Conservation (phyloP, 2,797 vertebrate species). For the Melopsittacus undulatus region DNA sequence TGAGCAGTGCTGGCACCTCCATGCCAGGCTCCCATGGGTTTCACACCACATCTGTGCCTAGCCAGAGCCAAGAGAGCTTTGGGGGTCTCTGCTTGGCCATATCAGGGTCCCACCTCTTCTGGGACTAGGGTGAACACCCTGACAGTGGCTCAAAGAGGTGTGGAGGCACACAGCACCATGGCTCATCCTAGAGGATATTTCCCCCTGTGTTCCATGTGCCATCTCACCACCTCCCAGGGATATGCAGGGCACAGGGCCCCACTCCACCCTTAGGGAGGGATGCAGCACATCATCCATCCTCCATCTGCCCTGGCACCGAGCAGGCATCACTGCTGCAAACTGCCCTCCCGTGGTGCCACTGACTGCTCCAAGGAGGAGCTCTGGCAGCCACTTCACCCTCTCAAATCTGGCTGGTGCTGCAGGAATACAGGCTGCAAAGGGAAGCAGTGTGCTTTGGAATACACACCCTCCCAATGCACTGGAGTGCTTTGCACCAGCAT, state of each 20-base stretch:
- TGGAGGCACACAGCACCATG: neutral
- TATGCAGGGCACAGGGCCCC: neutral
- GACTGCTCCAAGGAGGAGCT: accelerated
- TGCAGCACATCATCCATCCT: neutral
- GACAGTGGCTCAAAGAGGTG: neutral
- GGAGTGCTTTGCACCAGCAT: neutral
- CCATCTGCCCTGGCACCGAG: accelerated
- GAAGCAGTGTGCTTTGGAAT: neutral
- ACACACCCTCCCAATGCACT: accelerated
- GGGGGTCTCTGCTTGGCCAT: neutral
- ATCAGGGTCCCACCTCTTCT: neutral
- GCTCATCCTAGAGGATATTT: neutral
- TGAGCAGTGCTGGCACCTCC: neutral
- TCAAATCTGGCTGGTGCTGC: accelerated
- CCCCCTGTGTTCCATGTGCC: accelerated
- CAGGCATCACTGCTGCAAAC: neutral
- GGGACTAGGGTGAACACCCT: too few relatives aligned
- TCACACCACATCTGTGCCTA: neutral
- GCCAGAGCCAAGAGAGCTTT: neutral
- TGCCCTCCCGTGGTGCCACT: neutral
- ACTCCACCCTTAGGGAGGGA: accelerated
- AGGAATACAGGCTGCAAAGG: neutral
- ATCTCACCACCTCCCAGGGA: accelerated
- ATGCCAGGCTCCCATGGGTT: neutral
- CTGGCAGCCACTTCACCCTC: accelerated